Conservation (phyloP, 2,888 invertebrate genomes). For the Taenaris catops region DNA sequence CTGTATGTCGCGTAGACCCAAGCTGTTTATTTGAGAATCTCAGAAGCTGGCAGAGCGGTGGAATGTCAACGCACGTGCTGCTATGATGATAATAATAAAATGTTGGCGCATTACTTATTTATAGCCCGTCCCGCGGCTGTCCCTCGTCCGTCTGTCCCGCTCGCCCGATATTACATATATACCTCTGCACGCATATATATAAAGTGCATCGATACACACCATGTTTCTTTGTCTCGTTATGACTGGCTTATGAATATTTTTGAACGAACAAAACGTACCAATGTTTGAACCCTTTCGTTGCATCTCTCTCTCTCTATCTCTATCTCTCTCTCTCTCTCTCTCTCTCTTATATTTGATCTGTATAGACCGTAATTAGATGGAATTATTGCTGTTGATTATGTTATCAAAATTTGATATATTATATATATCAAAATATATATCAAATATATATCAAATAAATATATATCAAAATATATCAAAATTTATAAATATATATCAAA, state of each 20-base stretch:
- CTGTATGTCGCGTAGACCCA: constrained; percentile 9
- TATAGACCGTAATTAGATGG: too few species aligned
- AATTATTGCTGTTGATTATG: too few species aligned
- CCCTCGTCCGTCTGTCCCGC: constrained; percentile 71
- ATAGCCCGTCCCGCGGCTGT: constrained; percentile 76
- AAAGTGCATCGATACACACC: constrained; percentile 31
- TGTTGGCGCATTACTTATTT: constrained; percentile 79
- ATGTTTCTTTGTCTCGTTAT: constrained; percentile 49
- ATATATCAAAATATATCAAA: too few species aligned
- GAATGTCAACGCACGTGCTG: constrained; percentile 75
- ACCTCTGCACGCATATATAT: too few species aligned
- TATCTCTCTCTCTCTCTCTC: too few species aligned
- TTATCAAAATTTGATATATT: too few species aligned
- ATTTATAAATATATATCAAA: too few species aligned
- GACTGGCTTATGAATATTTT: constrained; percentile 27
- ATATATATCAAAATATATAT: too few species aligned
- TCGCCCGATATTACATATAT: constrained; percentile 48
- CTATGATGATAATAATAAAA: constrained; percentile 75
- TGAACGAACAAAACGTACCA: constrained; percentile 24
- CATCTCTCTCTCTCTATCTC: too few species aligned
- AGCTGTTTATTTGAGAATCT: constrained; percentile 25
- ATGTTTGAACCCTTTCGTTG: constrained; percentile 11
- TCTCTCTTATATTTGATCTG: too few species aligned
- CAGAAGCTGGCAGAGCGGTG: constrained; percentile 51
- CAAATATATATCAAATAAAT: too few species aligned